Base-by-base conservation (phyloP, 1,140 invertebrate species). In the Drosophila sucinea region DNA sequence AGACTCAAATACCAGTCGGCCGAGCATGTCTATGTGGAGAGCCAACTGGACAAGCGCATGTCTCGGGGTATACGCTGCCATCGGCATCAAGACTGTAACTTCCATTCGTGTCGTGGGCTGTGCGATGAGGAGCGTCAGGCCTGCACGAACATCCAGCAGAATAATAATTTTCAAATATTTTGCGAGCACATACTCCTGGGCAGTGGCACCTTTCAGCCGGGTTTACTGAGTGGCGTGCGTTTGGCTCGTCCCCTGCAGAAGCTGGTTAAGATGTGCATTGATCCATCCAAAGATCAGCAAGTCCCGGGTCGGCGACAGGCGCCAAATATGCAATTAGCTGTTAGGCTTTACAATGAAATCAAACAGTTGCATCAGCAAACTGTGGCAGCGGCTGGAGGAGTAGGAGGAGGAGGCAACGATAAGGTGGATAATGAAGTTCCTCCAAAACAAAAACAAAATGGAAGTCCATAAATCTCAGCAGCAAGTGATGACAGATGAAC, bases 111-210 rank as follows among this genome's bases (percentile, higher is more conserved):
- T 32, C 66, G 74, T 2, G 91, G 91, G 0, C 60, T 82, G 32
- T 92, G 91, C 68, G 81, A 91, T 66, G 54, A 54, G 5, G 68
- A 73, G 7, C 70, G 70, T 1, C 73, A 75, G 3, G 27, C 71
- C 27, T 92, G 91, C 71, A 82, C 65, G 2, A 80, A 84, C 44
- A 60, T 81, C 6, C 91, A 91, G 74, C 91, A 89, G 62, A 91
- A 92, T 64, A 90, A 90, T 60, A 92, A 92, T 65, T 82, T 91
- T 33, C 85, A 91, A 63, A 83, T 91, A 54, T 90, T 91, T 35
- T 92, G 91, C 57, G 80, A 81, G 30, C 78, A 91, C 32, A 73
- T 91, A 4, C 68, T 89, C 1, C 41, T 84, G 4, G 79, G 83
- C 35, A 76, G 77, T 23, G 75, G 74, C 32, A 81, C 86, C n/a